Evolutionary conservation across 2,113 vertebrate genomes (phyloP).

Genomic region (Crotalus horridus): DNA sequence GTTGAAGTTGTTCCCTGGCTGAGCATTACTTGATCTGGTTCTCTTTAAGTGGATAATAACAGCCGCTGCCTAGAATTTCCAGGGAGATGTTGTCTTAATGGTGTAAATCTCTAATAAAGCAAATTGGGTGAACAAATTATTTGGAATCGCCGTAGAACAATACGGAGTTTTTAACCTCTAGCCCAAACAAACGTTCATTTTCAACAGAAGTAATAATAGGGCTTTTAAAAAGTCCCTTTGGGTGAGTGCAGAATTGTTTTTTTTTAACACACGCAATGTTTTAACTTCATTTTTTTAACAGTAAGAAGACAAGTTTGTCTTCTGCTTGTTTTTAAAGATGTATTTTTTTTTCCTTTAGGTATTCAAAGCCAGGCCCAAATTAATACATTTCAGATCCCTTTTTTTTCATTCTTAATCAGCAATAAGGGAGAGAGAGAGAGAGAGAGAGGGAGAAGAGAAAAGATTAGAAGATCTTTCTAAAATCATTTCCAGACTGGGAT

Average conservation of each 20-base stretch:
- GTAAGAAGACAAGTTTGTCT: neutral
- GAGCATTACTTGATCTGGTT: neutral
- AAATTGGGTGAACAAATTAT: neutral
- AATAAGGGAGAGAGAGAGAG: neutral
- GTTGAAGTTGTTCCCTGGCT: neutral
- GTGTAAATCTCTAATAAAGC: neutral
- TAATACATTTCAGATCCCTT: neutral
- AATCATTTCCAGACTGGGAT: slow-evolving; percentile 3
- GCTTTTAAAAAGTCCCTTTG: neutral
- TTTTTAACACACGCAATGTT: neutral
- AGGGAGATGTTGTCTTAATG: neutral
- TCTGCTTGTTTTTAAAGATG: neutral
- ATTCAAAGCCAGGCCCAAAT: neutral
- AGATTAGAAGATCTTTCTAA: neutral
- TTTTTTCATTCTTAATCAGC: slow-evolving; percentile 15
- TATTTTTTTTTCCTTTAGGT: accelerated
- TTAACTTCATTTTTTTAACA: neutral
- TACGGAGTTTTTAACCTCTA: neutral
- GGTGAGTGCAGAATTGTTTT: neutral
- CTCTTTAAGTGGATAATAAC: neutral
- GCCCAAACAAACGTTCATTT: neutral
- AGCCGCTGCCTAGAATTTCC: neutral
- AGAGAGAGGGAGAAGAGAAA: too few species aligned
- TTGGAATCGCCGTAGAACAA: neutral
- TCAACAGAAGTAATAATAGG: neutral